phyloP scores from a whole-genome alignment of 2,113 vertebrate species.

The Mesoclemmys tuberculata region DNA sequence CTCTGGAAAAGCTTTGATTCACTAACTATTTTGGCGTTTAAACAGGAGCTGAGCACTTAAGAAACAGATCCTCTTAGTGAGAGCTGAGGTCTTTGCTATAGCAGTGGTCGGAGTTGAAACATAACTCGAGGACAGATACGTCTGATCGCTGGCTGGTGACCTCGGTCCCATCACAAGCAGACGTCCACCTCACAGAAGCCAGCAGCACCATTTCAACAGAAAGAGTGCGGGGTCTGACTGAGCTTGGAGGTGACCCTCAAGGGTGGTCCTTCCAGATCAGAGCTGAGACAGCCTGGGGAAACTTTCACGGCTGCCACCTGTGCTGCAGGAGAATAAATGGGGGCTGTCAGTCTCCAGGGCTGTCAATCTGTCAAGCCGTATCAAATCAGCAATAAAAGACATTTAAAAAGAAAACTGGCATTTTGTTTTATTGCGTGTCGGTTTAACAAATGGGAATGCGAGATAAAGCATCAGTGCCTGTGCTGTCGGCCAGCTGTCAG shows the following conservation, averaged over 20 bases:
- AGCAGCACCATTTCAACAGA: not conserved
- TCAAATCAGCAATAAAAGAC: slow-evolving; percentile 55
- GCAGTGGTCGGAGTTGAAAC: not conserved
- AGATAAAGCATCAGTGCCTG: not conserved
- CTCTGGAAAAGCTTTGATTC: not conserved
- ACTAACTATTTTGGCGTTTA: not conserved
- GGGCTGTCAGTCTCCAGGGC: slow-evolving; percentile 20
- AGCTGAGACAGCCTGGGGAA: not conserved
- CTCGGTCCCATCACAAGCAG: not conserved
- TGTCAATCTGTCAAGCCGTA: slow-evolving; percentile 58
- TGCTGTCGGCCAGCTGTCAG: not conserved
- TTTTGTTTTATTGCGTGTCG: slow-evolving; percentile 44
- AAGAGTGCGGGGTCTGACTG: rapidly evolving
- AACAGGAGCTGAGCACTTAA: not conserved
- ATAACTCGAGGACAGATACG: rapidly evolving
- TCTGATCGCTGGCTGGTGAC: rapidly evolving
- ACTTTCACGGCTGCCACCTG: rapidly evolving
- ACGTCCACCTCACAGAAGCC: not conserved
- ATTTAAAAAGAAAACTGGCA: slow-evolving; percentile 69
- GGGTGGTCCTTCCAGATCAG: not conserved
- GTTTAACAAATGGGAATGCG: slow-evolving; percentile 12
- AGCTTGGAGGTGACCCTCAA: not conserved
- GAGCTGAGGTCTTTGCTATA: not conserved
- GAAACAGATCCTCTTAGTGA: not conserved
- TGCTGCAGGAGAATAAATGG: not conserved